These are phyloP conservation scores for Engraulis encrasicolus DNA, from an alignment of 2,113 vertebrate genomes.

Conservation along the genomic window DNA sequence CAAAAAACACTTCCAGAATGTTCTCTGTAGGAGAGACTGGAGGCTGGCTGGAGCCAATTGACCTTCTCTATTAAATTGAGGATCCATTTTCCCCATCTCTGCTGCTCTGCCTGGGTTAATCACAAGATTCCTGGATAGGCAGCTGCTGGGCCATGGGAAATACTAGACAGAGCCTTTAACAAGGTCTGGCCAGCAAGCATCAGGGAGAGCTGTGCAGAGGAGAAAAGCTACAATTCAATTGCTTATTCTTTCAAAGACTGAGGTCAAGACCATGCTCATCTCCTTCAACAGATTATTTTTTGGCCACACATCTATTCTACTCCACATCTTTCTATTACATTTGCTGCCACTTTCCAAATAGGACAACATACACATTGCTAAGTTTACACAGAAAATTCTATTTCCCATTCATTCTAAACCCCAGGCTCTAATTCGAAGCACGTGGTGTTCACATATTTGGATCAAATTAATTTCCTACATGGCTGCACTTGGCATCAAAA, in stretches of 20 bases:
- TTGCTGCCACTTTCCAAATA: neutral
- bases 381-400: no score
- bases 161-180: neutral
- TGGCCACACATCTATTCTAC: neutral
- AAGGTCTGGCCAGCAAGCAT: neutral
- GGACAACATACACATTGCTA: neutral
- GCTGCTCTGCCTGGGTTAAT: conserved; percentile 62
- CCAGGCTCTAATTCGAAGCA: no score
- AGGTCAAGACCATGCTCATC: neutral
- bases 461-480: no score
- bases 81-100: conserved; percentile 67
- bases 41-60: conserved; percentile 58
- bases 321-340: neutral
- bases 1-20: conserved; percentile 20
- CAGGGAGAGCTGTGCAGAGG: neutral
- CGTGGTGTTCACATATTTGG: no score
- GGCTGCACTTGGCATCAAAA: no score
- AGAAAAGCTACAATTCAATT: neutral
- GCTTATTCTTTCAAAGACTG: neutral
- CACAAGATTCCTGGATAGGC: conserved; percentile 53
- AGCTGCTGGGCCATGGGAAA: conserved; percentile 52
- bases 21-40: conserved; percentile 21
- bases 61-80: conserved; percentile 71
- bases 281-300: neutral
- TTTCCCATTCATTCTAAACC: no score